Percentiles rank a stretch among this genome's conserved stretches.
Conservation (phyloP, 2,797 vertebrate genomes). For the Euthynnus affinis region DNA sequence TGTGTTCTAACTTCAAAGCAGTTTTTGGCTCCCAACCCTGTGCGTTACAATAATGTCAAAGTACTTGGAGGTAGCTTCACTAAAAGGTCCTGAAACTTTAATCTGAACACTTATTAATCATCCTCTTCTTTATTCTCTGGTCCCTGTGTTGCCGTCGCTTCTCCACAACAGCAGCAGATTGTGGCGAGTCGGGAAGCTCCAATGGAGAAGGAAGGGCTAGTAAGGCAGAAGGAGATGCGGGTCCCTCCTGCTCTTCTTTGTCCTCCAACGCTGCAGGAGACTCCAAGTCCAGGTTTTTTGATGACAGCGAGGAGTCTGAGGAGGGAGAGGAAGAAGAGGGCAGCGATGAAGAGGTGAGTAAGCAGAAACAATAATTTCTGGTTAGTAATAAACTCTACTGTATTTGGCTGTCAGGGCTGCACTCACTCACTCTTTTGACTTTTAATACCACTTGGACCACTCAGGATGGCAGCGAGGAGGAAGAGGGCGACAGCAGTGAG, state of each 20-base stretch:
- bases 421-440: neutral
- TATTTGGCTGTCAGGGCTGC: constrained; percentile 6
- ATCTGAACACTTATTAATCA: neutral
- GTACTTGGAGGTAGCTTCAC: neutral
- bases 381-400: neutral
- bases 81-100: neutral
- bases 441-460: neutral
- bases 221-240: constrained; percentile 91
- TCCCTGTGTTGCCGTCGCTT: neutral
- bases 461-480: constrained; percentile 95
- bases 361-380: neutral
- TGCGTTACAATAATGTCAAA: neutral
- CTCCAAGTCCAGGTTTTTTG: constrained; percentile 97
- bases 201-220: constrained; percentile 85
- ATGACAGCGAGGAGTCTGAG: constrained; percentile 97
- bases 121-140: neutral
- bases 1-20: too few relatives aligned
- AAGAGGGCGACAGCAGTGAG: constrained; percentile 92
- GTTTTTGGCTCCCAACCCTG: too few relatives aligned
- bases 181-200: constrained; percentile 73
- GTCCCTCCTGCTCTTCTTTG: constrained; percentile 96
- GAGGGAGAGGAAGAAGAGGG: constrained; percentile 93
- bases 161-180: constrained; percentile 36
- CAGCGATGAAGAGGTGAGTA: constrained; percentile 86
- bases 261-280: constrained; percentile 87